These are phyloP conservation scores for Morone saxatilis DNA, from an alignment of 2,113 vertebrate genomes.

Conservation along the genomic window DNA sequence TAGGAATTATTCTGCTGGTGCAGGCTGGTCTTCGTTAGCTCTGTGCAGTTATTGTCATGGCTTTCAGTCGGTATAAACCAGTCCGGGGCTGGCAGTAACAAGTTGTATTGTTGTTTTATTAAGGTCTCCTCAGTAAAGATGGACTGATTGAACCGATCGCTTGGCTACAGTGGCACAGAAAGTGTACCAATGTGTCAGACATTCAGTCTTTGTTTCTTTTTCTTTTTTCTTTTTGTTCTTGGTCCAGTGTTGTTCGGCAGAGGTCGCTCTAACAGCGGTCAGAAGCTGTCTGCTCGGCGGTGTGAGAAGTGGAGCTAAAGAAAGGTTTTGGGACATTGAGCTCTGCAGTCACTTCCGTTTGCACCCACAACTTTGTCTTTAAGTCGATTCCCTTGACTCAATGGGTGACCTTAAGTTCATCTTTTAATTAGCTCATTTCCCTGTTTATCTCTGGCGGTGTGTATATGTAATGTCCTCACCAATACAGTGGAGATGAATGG, in stretches of 20 bases:
- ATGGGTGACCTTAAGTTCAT: not conserved
- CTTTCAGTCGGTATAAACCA: not conserved
- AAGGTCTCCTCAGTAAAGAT: not conserved
- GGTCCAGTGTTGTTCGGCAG: conserved; percentile 40
- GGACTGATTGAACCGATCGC: not conserved
- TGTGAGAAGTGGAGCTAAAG: not conserved
- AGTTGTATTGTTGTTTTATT: not conserved
- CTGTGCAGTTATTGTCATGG: not conserved
- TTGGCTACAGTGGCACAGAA: not conserved
- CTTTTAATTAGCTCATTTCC: not conserved
- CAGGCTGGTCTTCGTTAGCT: not conserved
- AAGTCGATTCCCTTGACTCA: not conserved
- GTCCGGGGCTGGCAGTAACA: not conserved
- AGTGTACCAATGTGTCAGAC: not conserved
- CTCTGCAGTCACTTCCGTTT: conserved; percentile 8
- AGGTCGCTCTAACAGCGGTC: conserved; percentile 55
- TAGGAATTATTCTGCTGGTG: not conserved
- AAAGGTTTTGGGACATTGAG: conserved; percentile 27
- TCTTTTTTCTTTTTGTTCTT: not conserved
- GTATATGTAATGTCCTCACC: not conserved
- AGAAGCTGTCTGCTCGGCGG: not conserved
- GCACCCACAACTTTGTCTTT: not conserved
- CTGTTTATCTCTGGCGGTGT: not conserved
- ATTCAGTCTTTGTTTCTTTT: conserved; percentile 38
- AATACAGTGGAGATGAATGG: not conserved